Percentiles rank a stretch among this genome's conserved stretches.
phyloP scores from a whole-genome alignment of 1,140 invertebrate species.

The Metopolophium dirhodum region DNA sequence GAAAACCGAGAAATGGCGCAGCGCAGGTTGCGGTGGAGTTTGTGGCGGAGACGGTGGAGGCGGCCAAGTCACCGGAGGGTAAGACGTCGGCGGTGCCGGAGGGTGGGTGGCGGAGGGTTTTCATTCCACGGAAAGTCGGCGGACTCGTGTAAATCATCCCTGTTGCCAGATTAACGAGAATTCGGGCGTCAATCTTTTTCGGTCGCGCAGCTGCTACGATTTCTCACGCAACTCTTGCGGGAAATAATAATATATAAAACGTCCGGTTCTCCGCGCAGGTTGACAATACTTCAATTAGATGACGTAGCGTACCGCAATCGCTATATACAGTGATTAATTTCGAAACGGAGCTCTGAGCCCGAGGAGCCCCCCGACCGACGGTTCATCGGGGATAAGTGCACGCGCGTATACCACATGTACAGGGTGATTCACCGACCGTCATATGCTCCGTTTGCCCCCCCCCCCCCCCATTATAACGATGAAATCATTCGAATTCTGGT shows the following conservation, averaged over 20 bases:
- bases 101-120: background rate
- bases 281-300: constrained; percentile 15
- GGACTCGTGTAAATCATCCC: constrained; percentile 49
- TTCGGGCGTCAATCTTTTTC: constrained; percentile 23
- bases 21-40: background rate
- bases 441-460: no score
- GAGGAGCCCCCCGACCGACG: no score
- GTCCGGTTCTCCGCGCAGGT: background rate
- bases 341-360: background rate
- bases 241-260: constrained; percentile 1
- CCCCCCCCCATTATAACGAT: no score
- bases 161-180: constrained; percentile 41
- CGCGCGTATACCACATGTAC: background rate
- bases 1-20: background rate
- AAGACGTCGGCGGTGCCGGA: background rate
- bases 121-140: constrained; percentile 4
- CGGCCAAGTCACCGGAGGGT: no score
- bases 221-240: background rate
- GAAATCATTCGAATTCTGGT: no score
- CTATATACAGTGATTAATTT: no score
- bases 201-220: background rate
- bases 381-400: background rate
- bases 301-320: background rate
- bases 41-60: no score
- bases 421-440: no score